phyloP scores from a whole-genome alignment of 2,113 vertebrate genomes.

The Bubo bubo region DNA sequence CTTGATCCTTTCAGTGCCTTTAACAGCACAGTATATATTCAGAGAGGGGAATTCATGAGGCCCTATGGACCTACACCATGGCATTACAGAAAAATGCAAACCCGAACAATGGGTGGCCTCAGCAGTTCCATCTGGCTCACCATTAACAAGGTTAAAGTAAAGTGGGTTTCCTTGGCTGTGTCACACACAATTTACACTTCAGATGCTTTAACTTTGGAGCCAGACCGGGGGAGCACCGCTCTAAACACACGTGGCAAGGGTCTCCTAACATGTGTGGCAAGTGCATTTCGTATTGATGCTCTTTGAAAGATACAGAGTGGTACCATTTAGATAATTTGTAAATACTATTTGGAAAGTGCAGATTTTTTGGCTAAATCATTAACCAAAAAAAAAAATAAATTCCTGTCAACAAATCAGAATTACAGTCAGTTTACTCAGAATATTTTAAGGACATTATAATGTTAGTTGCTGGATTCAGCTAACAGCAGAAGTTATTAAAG shows the following conservation, averaged over 20 bases:
- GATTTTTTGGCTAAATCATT: neutral
- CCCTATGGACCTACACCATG: constrained; percentile 69
- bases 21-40: constrained; percentile 69
- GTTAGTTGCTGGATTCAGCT: neutral
- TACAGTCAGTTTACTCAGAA: neutral
- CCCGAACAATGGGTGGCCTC: constrained; percentile 68
- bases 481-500: neutral
- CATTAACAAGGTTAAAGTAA: constrained; percentile 71
- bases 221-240: neutral
- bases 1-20: constrained; percentile 71
- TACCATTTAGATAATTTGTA: neutral
- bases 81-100: constrained; percentile 70
- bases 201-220: constrained; percentile 58
- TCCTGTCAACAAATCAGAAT: neutral
- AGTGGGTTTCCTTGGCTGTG: constrained; percentile 60
- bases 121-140: constrained; percentile 54
- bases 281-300: neutral
- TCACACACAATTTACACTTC: constrained; percentile 60
- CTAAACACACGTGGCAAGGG: neutral
- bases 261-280: neutral
- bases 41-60: constrained; percentile 69
- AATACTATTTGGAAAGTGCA: neutral
- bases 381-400: neutral
- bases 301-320: neutral
- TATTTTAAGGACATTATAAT: neutral